Percentiles rank a stretch among this genome's conserved stretches.
These are phyloP conservation scores for Pogonomyrmex barbatus DNA, from an alignment of 1,140 invertebrate genomes.

Conservation along the genomic window DNA sequence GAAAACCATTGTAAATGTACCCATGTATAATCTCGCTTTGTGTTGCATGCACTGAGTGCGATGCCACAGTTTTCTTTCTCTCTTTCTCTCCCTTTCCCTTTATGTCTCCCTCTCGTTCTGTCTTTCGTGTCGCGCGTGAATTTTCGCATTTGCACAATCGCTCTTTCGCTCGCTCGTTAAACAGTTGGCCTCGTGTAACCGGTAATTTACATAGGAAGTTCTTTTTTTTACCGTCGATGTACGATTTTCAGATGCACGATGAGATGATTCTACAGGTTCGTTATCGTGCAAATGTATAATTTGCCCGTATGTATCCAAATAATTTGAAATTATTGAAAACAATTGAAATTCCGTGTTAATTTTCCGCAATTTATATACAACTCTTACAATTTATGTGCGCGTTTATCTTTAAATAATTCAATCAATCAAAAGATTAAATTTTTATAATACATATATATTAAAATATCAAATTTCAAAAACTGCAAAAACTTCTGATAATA, in stretches of 20 bases:
- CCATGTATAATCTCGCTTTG: conserved; percentile 42
- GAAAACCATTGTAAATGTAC: conserved; percentile 27
- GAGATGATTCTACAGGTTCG: neutral
- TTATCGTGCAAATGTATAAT: neutral
- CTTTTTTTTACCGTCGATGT: neutral
- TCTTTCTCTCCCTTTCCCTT: neutral
- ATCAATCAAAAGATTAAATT: conserved; percentile 22
- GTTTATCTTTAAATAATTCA: neutral
- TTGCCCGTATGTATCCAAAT: no score
- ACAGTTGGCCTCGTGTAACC: neutral
- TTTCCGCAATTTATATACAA: neutral
- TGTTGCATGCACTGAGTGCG: neutral
- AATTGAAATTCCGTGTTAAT: neutral
- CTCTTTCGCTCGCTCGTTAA: neutral
- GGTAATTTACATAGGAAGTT: conserved; percentile 28
- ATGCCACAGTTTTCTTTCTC: neutral
- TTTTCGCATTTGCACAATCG: conserved; percentile 19
- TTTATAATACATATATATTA: neutral
- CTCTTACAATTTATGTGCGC: neutral
- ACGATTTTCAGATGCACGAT: neutral
- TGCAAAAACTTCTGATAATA: neutral
- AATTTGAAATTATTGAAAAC: neutral
- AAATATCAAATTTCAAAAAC: neutral
- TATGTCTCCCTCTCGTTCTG: neutral
- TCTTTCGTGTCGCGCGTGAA: neutral